These are phyloP conservation scores for Grapholita molesta DNA, from an alignment of 1,140 invertebrate genomes.

Conservation along the genomic window DNA sequence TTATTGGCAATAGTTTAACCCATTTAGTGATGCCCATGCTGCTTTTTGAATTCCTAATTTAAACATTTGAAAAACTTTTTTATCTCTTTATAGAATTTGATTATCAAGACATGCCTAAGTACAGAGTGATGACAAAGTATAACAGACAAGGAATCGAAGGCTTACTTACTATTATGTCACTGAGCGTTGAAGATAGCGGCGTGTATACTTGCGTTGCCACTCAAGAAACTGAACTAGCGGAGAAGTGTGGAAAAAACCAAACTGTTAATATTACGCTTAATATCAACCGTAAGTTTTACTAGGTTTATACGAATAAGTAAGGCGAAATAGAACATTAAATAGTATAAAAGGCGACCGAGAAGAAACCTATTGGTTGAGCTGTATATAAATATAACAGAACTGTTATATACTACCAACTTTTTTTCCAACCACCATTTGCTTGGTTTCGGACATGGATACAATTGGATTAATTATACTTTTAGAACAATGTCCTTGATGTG, in stretches of 20 bases:
- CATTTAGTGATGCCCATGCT: neutral
- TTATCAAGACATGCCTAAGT: conserved; percentile 36
- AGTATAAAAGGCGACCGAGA: too few species aligned
- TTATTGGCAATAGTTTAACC: too few species aligned
- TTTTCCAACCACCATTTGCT: neutral
- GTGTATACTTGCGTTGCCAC: conserved; percentile 48
- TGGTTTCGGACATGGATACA: too few species aligned
- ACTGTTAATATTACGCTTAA: conserved; percentile 45
- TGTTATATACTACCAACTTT: too few species aligned
- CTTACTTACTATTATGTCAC: conserved; percentile 49
- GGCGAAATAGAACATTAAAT: too few species aligned
- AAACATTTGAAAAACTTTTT: neutral
- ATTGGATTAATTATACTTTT: neutral
- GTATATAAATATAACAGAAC: too few species aligned
- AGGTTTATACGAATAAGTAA: neutral
- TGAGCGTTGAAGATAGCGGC: conserved; percentile 50
- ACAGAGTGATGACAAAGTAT: conserved; percentile 55
- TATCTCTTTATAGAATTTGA: conserved; percentile 39
- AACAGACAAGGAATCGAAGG: conserved; percentile 57
- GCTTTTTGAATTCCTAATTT: too few species aligned
- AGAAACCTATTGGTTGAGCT: too few species aligned
- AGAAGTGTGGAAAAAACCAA: conserved; percentile 37
- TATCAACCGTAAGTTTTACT: conserved; percentile 51
- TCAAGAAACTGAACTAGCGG: conserved; percentile 39
- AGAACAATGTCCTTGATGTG: neutral